A percentile compares a stretch with the other conserved stretches of the same genome.
These are phyloP conservation scores for Quiscalus mexicanus DNA, from an alignment of 2,113 vertebrate species.

Conservation along the genomic window DNA sequence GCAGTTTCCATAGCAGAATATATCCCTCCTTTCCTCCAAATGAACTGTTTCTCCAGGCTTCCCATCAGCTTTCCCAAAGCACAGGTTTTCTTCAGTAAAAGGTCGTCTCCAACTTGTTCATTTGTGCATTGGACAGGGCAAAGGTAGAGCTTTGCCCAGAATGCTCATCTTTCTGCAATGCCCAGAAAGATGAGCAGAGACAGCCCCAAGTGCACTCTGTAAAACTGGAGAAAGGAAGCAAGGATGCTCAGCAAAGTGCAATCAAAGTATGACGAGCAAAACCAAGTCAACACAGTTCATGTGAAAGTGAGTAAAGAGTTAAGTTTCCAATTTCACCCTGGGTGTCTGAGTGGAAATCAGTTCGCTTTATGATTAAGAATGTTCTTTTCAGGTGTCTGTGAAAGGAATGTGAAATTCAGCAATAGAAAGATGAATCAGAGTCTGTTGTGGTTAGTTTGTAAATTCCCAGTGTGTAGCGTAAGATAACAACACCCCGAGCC, in stretches of 20 bases:
- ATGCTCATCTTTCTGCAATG: too few relatives aligned
- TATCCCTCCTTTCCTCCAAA: not conserved
- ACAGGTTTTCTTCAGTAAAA: not conserved
- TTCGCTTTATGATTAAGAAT: conserved; percentile 31
- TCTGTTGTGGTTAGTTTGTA: conserved; percentile 59
- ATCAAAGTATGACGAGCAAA: conserved; percentile 19
- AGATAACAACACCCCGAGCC: not conserved
- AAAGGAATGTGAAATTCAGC: conserved; percentile 50
- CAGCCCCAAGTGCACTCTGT: not conserved
- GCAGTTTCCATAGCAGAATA: not conserved
- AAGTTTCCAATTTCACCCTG: not conserved
- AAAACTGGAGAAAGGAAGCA: not conserved
- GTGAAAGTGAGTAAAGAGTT: conserved; percentile 24
- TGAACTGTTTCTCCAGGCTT: not conserved
- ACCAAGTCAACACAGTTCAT: not conserved
- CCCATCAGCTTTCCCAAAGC: not conserved
- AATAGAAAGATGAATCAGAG: conserved; percentile 65
- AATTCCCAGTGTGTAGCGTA: conserved; percentile 44
- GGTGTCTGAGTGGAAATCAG: not conserved
- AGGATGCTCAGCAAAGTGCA: not conserved
- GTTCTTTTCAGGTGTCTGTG: conserved; percentile 66
- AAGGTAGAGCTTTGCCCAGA: not conserved
- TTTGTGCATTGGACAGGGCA: not conserved
- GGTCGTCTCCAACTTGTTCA: not conserved
- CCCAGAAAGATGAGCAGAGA: not conserved